These are phyloP conservation scores for Anhinga anhinga DNA, from an alignment of 2,113 vertebrate genomes.

Conservation along the genomic window DNA sequence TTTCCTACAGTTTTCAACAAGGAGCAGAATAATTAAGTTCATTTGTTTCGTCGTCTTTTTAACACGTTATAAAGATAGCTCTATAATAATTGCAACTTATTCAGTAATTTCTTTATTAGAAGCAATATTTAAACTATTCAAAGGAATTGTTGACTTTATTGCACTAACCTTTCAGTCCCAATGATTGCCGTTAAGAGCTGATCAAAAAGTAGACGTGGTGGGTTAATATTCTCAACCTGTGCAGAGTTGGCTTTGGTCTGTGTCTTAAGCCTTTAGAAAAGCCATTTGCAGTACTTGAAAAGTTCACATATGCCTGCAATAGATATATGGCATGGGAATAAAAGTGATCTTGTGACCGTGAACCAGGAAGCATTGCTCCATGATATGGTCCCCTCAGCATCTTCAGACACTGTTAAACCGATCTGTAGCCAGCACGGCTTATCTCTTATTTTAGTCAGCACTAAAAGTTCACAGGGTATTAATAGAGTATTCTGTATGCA, in stretches of 20 bases:
- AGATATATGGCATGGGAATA: background rate
- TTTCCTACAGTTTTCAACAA: slow-evolving; percentile 40
- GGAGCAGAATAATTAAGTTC: background rate
- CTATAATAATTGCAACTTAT: background rate
- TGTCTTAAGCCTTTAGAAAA: background rate
- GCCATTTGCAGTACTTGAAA: background rate
- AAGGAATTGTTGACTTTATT: background rate
- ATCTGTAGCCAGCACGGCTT: background rate
- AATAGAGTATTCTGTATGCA: background rate
- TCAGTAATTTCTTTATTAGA: slow-evolving; percentile 20
- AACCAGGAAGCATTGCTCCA: background rate
- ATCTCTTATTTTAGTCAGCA: background rate
- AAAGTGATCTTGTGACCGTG: background rate
- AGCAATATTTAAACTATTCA: slow-evolving; percentile 36
- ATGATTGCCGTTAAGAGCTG: background rate
- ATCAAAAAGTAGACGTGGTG: background rate
- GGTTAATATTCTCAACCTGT: background rate
- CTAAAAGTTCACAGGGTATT: background rate
- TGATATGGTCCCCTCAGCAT: background rate
- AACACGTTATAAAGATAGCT: background rate
- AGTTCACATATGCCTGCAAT: background rate
- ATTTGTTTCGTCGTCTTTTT: background rate
- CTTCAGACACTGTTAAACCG: background rate
- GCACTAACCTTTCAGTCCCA: background rate
- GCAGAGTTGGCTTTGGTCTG: background rate